Evolutionary conservation across 1,140 invertebrate genomes (phyloP), one percentile per base, ranked within the genome.

Genomic region (Pachyrhynchus sulphureomaculatus): DNA sequence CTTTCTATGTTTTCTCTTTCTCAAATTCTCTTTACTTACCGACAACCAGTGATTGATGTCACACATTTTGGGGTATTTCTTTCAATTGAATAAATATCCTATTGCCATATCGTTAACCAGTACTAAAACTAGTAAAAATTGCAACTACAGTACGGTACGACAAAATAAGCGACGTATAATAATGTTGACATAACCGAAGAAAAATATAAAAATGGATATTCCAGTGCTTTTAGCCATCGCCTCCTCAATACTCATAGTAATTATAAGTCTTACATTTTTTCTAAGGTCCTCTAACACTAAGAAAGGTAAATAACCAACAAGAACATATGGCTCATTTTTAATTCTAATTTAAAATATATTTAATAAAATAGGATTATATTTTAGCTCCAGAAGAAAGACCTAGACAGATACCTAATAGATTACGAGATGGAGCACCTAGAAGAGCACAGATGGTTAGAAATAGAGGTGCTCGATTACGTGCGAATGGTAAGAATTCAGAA

Each of bases 361-460:
- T 45, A 45, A 24, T 20, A n/a, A n/a, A n/a, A n/a, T n/a, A n/a
- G n/a, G n/a, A n/a, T n/a, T n/a, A 20, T 2, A 20, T 24, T 45
- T 4, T 24, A n/a, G 15, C n/a, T 29, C 13, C 10, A 39, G 51
- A n/a, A 21, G 64, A 68, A 32, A 63, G 65, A 33, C 48, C 63
- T 5, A 61, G 64, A 47, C 61, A 62, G 33, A 66, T 37, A 33
- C 64, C 75, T 44, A 72, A 74, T 54, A 69, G 76, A 42, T 10
- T 17, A 17, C 48, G 63, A 41, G 81, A 84, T 75, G 83, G 81
- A 15, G 78, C 78, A 0, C 80, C 81, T 12, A 76, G 83, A 39
- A 76, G 84, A 65, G 82, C 83, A 4, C 83, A 84, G 70, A 79
- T 83, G 42, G 82, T 82, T 5, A 77, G 84, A 44, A 86, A 85